Evolutionary conservation across 2,797 vertebrate genomes (phyloP).

Genomic region (Spea hammondii): DNA sequence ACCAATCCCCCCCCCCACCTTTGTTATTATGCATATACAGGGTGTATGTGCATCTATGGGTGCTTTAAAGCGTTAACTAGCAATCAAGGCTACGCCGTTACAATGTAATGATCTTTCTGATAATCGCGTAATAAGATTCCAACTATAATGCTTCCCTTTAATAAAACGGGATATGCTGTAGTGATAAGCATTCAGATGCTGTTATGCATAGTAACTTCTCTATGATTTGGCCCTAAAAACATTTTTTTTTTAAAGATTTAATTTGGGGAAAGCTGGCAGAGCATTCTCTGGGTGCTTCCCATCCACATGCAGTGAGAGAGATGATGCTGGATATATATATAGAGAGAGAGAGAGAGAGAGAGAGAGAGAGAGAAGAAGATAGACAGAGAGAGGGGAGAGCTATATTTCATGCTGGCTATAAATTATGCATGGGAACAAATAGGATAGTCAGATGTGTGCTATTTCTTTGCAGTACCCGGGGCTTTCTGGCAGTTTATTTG

Average conservation of each 20-base stretch:
- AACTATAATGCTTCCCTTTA: no score
- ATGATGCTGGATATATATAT: constrained; percentile 33
- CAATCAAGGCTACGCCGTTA: no score
- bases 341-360: no score
- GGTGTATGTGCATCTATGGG: no score
- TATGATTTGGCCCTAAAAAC: background rate
- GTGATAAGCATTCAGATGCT: background rate
- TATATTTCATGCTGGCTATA: constrained; percentile 58
- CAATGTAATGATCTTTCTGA: no score
- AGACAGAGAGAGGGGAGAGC: constrained; percentile 51
- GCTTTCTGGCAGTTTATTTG: constrained; percentile 5
- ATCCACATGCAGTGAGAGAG: constrained; percentile 22
- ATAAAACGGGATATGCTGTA: no score
- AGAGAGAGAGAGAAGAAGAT: no score
- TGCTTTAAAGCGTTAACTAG: no score
- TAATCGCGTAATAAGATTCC: no score
- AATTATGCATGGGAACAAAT: constrained; percentile 71
- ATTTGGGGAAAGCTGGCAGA: background rate
- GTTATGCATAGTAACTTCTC: constrained; percentile 23
- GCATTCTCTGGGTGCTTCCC: background rate
- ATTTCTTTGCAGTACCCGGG: constrained; percentile 49
- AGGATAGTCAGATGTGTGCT: constrained; percentile 58
- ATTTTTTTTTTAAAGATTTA: background rate
- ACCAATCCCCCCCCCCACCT: no score
- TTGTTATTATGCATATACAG: no score